phyloP scores from a whole-genome alignment of 2,113 vertebrate genomes.

The Dromiciops gliroides region DNA sequence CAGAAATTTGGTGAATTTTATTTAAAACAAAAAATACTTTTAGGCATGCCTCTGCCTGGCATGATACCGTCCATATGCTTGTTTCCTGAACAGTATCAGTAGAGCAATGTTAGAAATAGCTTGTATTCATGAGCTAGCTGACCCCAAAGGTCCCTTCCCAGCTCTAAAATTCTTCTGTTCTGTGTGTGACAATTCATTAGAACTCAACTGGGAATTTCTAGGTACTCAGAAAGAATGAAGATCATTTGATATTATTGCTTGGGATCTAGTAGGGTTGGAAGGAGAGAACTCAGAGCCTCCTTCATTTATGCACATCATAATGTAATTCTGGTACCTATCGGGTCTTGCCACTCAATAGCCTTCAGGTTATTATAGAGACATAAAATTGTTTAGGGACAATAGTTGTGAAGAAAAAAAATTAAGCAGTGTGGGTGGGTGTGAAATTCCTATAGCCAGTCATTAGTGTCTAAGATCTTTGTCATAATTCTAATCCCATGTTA shows the following conservation, averaged over 20 bases:
- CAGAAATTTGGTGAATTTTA: not conserved
- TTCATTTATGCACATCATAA: not conserved
- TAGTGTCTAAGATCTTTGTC: not conserved
- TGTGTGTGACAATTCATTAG: not conserved
- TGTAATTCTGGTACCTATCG: not conserved
- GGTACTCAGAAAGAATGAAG: not conserved
- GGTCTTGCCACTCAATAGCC: not conserved
- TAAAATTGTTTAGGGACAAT: not conserved
- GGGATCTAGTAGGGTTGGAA: not conserved
- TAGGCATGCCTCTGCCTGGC: not conserved
- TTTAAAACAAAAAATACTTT: not conserved
- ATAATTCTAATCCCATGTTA: not conserved
- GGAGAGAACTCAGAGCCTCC: not conserved
- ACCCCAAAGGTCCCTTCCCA: not conserved
- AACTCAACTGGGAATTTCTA: not conserved
- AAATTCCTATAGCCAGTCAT: not conserved
- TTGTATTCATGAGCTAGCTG: not conserved
- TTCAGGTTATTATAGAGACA: not conserved
- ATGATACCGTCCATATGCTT: not conserved
- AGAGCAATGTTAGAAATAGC: not conserved
- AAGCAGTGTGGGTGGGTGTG: not conserved
- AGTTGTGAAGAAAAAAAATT: not conserved
- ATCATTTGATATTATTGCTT: not conserved
- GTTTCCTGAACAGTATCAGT: not conserved
- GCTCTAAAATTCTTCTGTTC: not conserved